Conservation (phyloP, 2,797 vertebrate genomes). For the Rhinoraja longicauda region DNA sequence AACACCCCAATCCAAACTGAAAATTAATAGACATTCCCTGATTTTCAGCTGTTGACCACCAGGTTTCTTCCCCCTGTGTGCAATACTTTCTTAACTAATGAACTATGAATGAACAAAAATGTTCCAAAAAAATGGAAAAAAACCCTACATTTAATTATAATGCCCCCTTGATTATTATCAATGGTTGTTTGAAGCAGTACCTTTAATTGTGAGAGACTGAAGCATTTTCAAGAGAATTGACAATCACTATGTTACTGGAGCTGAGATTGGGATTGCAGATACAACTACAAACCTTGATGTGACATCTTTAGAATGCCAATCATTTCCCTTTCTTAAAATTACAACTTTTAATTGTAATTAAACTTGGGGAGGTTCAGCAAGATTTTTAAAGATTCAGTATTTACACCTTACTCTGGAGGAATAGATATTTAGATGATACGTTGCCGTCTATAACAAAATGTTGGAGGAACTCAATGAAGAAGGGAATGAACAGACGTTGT, state of each 20-base stretch:
- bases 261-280: background rate
- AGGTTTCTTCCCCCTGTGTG: background rate
- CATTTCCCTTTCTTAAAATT: background rate
- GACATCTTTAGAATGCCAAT: background rate
- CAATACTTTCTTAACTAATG: background rate
- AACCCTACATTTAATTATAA: background rate
- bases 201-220: background rate
- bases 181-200: background rate
- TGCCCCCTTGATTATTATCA: background rate
- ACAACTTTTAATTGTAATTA: background rate
- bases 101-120: background rate
- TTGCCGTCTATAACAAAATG: too few relatives aligned
- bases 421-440: background rate
- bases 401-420: background rate
- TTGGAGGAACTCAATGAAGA: too few relatives aligned
- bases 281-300: background rate
- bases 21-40: background rate
- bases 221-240: background rate
- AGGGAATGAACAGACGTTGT: too few relatives aligned
- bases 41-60: background rate
- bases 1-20: background rate
- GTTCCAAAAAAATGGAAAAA: background rate
- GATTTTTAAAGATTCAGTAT: background rate
- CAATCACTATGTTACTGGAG: background rate
- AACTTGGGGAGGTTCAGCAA: background rate